Percentiles rank a stretch among this genome's conserved stretches.
phyloP scores from a whole-genome alignment of 2,888 invertebrate species.

The Nomada fucata region DNA sequence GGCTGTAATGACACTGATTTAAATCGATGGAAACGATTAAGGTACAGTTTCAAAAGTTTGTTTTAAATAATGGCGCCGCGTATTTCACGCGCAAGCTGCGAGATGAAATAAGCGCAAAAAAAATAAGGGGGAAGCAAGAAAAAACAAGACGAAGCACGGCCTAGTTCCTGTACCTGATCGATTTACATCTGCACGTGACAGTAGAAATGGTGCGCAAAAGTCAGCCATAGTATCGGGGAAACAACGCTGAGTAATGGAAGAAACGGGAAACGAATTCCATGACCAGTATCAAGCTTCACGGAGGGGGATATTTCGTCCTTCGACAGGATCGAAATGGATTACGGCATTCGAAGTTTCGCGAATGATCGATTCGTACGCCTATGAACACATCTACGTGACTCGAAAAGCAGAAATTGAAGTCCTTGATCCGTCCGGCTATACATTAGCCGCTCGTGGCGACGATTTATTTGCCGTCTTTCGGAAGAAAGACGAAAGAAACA shows the following conservation, averaged over 20 bases:
- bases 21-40: constrained; percentile 21
- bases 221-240: constrained; percentile 58
- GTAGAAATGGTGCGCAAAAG: constrained; percentile 57
- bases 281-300: constrained; percentile 60
- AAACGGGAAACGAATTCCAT: constrained; percentile 66
- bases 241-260: constrained; percentile 67
- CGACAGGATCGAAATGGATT: constrained; percentile 68
- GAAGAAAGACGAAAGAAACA: neutral
- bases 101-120: constrained; percentile 17
- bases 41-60: constrained; percentile 17
- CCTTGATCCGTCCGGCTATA: constrained; percentile 25
- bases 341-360: constrained; percentile 65
- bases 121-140: neutral
- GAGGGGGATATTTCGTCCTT: constrained; percentile 62
- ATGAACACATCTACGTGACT: constrained; percentile 25
- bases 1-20: constrained; percentile 27
- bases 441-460: constrained; percentile 6
- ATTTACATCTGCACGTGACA: constrained; percentile 62
- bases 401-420: constrained; percentile 50
- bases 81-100: constrained; percentile 37
- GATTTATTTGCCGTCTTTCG: constrained; percentile 28
- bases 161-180: constrained; percentile 57
- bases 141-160: constrained; percentile 32
- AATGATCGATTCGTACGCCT: constrained; percentile 67
- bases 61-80: constrained; percentile 31